Base-by-base conservation (phyloP, 2,113 vertebrate genomes). In the Rhipidura dahli region DNA sequence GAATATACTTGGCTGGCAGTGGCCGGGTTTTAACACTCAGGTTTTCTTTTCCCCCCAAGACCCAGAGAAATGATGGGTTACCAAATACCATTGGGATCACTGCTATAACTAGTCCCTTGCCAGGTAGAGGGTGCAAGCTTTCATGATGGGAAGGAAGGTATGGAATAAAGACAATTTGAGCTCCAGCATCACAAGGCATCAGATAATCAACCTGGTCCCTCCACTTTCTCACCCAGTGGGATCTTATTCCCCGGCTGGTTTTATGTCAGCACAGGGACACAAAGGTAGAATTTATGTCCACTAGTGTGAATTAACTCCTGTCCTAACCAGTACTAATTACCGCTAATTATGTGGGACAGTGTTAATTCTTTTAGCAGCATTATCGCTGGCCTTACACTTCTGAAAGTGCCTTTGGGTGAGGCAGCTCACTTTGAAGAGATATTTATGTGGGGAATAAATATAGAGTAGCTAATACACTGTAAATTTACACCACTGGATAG, bases 391-490 rank as follows among this genome's bases (percentile, higher is more conserved):
- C 93, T 93, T 96, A 96, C 83, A 44, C 80, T 97, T 95, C 93
- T 60, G 51, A 92, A 94, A 94, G 87, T 95, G 89, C 73, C 72
- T 95, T 94, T 95, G 87, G 93, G 91, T 93, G 80, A 97, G 91
- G 93, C 56, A 94, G 81, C 78, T 94, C 94, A 76, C 73, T 96
- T 84, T 60, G 87, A 65, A 76, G 83, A 68, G 83, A 89, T 94
- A 96, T 94, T 96, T 96, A 96, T 93, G 94, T 53, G 57, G 53
- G 50, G 94, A 94, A 95, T 94, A 91, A 94, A 94, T 87, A 92
- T 3, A 72, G 89, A 96, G 83, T 39, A 84, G 93, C 81, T 89
- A 92, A 95, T 89, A 94, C 49, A 57, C 83, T 14, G 4, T 85
- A 79, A 93, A 94, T 96, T 92, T 60, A 61, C 69, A 33, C 27